Percentiles rank a stretch among this genome's conserved stretches.
Conservation (phyloP, 2,888 invertebrate species). For the Pterostichus madidus region DNA sequence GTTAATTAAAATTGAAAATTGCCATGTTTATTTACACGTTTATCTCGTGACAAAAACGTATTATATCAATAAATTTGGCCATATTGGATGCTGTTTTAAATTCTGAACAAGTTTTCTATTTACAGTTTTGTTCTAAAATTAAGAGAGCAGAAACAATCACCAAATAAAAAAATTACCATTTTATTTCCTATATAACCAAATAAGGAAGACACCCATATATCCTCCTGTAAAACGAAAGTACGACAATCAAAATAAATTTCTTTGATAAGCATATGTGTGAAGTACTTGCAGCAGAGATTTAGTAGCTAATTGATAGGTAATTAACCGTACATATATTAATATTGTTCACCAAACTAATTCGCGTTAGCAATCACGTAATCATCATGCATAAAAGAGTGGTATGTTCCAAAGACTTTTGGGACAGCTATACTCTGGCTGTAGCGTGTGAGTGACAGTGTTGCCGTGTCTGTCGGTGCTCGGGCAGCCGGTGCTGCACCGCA, state of each 20-base stretch:
- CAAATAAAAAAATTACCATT: no score
- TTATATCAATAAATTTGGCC: no score
- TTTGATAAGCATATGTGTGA: slow-evolving; percentile 12
- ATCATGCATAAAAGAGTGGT: slow-evolving; percentile 24
- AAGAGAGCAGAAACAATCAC: no score
- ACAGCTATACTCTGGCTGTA: slow-evolving; percentile 4
- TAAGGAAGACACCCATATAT: neutral
- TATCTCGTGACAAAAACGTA: no score
- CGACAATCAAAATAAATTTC: slow-evolving; percentile 35
- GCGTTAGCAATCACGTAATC: slow-evolving; percentile 71
- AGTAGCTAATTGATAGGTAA: slow-evolving; percentile 57
- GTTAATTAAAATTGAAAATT: no score
- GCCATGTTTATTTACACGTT: no score
- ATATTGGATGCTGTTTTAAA: no score
- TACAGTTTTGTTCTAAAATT: no score
- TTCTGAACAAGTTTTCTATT: no score
- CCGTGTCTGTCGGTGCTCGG: slow-evolving; percentile 37
- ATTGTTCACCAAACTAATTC: slow-evolving; percentile 71
- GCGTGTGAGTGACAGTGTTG: slow-evolving; percentile 53
- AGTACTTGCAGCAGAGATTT: neutral
- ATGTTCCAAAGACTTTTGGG: slow-evolving; percentile 12
- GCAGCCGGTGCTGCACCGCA: slow-evolving; percentile 50
- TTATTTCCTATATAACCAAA: no score
- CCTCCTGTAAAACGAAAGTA: slow-evolving; percentile 30
- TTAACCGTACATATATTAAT: slow-evolving; percentile 68